phyloP scores from a whole-genome alignment of 2,113 vertebrate species.

The Acanthisitta chloris region DNA sequence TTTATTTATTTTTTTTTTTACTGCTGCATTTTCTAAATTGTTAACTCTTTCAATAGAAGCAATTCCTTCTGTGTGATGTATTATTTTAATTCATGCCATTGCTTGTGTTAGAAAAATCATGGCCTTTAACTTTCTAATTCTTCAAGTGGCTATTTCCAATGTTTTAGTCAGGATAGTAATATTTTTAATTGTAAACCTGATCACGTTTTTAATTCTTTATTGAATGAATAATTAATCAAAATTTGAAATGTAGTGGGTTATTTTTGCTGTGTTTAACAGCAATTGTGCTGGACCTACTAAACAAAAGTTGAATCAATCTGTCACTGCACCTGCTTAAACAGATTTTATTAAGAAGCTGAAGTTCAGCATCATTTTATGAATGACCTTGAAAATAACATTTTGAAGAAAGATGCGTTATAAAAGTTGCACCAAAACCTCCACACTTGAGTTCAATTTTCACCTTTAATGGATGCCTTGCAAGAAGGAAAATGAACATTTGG shows the following conservation, averaged over 20 bases:
- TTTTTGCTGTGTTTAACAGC: background rate
- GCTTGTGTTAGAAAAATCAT: background rate
- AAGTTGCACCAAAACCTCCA: background rate
- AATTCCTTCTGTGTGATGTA: background rate
- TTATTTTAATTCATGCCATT: background rate
- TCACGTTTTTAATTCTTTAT: background rate
- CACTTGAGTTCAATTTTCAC: background rate
- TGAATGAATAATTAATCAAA: background rate
- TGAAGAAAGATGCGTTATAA: background rate
- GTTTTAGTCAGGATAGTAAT: background rate
- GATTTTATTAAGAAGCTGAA: background rate
- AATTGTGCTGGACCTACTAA: background rate
- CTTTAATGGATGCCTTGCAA: background rate
- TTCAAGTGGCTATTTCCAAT: background rate
- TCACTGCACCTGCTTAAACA: background rate
- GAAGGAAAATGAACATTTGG: background rate
- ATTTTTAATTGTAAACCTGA: background rate
- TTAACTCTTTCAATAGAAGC: background rate
- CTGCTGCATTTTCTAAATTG: background rate
- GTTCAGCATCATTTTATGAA: background rate
- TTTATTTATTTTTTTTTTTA: background rate
- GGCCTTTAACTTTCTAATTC: background rate
- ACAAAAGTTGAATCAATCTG: conserved; percentile 1
- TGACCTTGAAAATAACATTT: background rate
- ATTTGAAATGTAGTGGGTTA: background rate